Evolutionary conservation across 1,140 invertebrate genomes (phyloP), one percentile per base, ranked within the genome.

Genomic region (Dolichoris vasculosae): DNA sequence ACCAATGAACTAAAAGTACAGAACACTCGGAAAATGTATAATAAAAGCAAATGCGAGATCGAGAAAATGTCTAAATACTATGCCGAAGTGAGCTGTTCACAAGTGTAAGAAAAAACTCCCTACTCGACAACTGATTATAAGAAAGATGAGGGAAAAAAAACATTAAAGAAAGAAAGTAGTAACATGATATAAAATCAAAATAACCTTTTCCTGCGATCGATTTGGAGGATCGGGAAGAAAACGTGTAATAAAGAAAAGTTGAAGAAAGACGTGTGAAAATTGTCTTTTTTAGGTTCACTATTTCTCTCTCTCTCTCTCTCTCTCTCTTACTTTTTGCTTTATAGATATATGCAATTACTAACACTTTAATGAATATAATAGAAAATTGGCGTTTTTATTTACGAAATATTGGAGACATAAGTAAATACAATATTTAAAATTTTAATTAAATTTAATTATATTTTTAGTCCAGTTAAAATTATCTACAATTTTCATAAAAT

Each of bases 171-270:
- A 32, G 35, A 76, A 35, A 48, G n/a, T n/a, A 46, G 15, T 73
- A 35, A 40, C 9, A 35, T 20, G 77, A 80, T 80, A 64, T 64
- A 51, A 73, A 82, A 69, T 71, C 43, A 71, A 81, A 81, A 81
- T 81, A 81, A 81, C 64, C 23, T 23, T 32, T 46, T 71, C 9
- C 43, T 51, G 3, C 48, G 71, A 81, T 81, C 79, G 79, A 81
- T 71, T 81, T n/a, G 6, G 26, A 9, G 35, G 69, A 73, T n/a
- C n/a, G 38, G 17, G 35, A 30, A 48, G n/a, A 48, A 7, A 76
- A 20, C 13, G 3, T 13, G 59, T 7, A 76, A 30, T 7, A 80
- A 26, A 67, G 13, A 35, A 38, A 55, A 17, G 64, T 30, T 35
- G 9, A 32, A 63, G 6, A 51, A 51, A 17, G 20, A 51, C 15